Evolutionary conservation across 2,113 vertebrate genomes (phyloP).

Genomic region (Talpa occidentalis): DNA sequence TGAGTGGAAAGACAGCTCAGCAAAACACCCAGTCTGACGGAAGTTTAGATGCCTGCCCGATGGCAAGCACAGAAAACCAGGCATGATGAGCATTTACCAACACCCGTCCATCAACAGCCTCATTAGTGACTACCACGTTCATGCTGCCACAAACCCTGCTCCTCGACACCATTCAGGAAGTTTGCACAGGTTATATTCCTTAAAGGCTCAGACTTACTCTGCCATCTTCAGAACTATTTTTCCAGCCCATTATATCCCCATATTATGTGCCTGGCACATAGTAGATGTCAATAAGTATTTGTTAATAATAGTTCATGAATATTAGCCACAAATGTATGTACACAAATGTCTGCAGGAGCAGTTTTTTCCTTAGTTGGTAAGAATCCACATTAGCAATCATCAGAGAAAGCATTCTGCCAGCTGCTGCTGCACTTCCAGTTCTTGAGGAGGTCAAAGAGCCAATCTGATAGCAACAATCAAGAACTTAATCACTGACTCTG

Average conservation of each 20-base stretch:
- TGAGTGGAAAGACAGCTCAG: not conserved
- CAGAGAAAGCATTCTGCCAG: not conserved
- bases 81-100: not conserved
- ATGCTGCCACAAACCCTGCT: rapidly evolving
- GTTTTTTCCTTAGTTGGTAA: not conserved
- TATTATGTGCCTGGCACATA: not conserved
- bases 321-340: not conserved
- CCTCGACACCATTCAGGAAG: not conserved
- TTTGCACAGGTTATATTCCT: not conserved
- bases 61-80: not conserved
- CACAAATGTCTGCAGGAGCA: not conserved
- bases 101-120: not conserved
- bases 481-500: not conserved
- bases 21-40: not conserved
- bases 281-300: not conserved
- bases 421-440: not conserved
- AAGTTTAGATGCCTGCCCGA: not conserved
- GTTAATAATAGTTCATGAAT: not conserved
- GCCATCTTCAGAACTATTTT: not conserved
- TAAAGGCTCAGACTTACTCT: not conserved
- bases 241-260: not conserved
- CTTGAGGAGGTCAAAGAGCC: not conserved
- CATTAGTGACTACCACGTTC: not conserved
- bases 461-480: not conserved
- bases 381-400: not conserved